Conservation (phyloP, 1,140 invertebrate genomes). For the Macrosteles quadrilineatus region DNA sequence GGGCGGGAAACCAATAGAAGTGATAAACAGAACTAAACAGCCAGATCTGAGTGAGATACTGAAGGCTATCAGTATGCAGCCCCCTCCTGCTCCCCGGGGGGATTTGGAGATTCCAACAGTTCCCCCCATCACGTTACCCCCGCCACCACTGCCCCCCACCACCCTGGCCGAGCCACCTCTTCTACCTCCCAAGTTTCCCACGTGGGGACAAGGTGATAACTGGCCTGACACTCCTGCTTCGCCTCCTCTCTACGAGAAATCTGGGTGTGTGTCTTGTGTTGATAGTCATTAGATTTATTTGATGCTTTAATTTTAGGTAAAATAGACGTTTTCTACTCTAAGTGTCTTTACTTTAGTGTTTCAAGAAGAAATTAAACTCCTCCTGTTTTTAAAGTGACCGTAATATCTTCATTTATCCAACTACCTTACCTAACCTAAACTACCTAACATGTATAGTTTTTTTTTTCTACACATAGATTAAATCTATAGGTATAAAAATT, state of each 20-base stretch:
- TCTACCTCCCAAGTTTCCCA: constrained; percentile 55
- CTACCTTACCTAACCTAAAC: too few relatives aligned
- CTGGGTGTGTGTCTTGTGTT: constrained; percentile 47
- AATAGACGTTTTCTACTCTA: too few relatives aligned
- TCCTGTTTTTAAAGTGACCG: too few relatives aligned
- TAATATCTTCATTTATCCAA: too few relatives aligned
- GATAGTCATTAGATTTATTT: too few relatives aligned
- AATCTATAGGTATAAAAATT: too few relatives aligned
- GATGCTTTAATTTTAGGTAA: too few relatives aligned
- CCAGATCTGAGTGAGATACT: background rate
- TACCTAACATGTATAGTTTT: too few relatives aligned
- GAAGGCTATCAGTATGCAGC: constrained; percentile 2
- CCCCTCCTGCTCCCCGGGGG: background rate
- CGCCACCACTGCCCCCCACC: constrained; percentile 30
- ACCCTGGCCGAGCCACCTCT: constrained; percentile 18
- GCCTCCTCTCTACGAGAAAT: constrained; percentile 65
- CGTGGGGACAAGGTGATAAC: constrained; percentile 45
- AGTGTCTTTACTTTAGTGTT: too few relatives aligned
- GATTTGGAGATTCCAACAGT: background rate
- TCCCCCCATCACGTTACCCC: constrained; percentile 12
- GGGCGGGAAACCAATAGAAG: constrained; percentile 58
- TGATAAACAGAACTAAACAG: constrained; percentile 46
- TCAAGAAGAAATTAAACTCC: too few relatives aligned
- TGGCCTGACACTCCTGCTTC: constrained; percentile 56
- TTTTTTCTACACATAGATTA: too few relatives aligned